Evolutionary conservation across 2,113 vertebrate genomes (phyloP).

Genomic region (Polypterus senegalus): DNA sequence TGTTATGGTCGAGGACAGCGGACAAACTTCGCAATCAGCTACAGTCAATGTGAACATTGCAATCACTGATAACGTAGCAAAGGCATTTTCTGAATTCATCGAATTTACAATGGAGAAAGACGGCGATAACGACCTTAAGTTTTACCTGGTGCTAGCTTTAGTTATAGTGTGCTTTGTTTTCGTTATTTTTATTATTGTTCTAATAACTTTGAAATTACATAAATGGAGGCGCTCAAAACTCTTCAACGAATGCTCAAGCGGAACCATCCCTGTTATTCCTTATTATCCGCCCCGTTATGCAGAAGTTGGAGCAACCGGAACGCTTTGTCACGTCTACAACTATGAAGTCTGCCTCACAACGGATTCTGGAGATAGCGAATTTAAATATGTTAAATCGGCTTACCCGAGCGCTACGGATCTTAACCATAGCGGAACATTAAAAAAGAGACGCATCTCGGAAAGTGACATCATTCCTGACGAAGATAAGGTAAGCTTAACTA

Average conservation of each 20-base stretch:
- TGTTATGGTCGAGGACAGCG: constrained; percentile 22
- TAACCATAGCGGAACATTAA: too few species aligned
- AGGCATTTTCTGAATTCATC: constrained; percentile 10
- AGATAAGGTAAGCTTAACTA: too few species aligned
- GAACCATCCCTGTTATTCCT: neutral
- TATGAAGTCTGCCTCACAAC: constrained; percentile 24
- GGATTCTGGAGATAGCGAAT: constrained; percentile 24
- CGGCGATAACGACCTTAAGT: constrained; percentile 3
- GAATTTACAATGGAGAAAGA: neutral
- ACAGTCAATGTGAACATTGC: constrained; percentile 20
- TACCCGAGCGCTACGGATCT: too few species aligned
- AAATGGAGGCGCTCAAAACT: neutral
- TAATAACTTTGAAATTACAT: too few species aligned
- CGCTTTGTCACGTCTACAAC: constrained; percentile 20
- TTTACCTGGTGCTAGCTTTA: constrained; percentile 14
- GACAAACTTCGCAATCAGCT: constrained; percentile 17
- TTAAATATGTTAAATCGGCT: constrained; percentile 33
- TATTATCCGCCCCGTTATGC: constrained; percentile 20
- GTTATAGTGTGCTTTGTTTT: constrained; percentile 6
- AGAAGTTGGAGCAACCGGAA: constrained; percentile 12
- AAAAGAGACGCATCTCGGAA: too few species aligned
- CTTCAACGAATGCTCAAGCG: neutral
- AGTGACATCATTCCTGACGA: too few species aligned
- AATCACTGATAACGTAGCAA: constrained; percentile 20
- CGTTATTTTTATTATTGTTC: neutral